Percentiles rank a stretch among this genome's conserved stretches.
These are phyloP conservation scores for Torymus texanus DNA, from an alignment of 2,888 invertebrate species.

Conservation along the genomic window DNA sequence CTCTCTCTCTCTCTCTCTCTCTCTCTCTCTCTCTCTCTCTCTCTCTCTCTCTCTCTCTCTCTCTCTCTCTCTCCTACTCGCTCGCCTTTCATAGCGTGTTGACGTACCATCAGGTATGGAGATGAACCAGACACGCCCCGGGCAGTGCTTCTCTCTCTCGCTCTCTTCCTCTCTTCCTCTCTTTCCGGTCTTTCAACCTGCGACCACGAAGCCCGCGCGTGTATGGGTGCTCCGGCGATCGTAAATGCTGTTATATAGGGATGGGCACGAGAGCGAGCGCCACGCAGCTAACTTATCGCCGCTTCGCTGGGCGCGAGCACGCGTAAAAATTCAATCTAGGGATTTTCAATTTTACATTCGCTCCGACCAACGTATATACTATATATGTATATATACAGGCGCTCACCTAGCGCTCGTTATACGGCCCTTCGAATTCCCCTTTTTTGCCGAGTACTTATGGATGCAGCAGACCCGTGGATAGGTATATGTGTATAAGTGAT, in stretches of 20 bases:
- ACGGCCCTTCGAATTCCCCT: slow-evolving; percentile 10
- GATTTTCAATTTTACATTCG: slow-evolving; percentile 54
- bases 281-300: slow-evolving; percentile 33
- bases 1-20: too few relatives aligned
- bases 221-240: slow-evolving; percentile 16
- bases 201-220: too few relatives aligned
- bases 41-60: too few relatives aligned
- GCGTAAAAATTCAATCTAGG: slow-evolving; percentile 54
- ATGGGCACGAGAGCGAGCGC: slow-evolving; percentile 3
- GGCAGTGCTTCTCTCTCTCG: slow-evolving; percentile 10
- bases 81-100: slow-evolving; percentile 56
- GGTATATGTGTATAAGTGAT: neutral
- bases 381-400: neutral
- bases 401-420: slow-evolving; percentile 1
- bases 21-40: too few relatives aligned
- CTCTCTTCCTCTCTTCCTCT: neutral
- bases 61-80: neutral
- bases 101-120: slow-evolving; percentile 65
- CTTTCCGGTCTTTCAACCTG: neutral
- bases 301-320: neutral
- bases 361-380: neutral
- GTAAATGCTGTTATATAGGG: slow-evolving; percentile 50
- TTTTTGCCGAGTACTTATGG: neutral
- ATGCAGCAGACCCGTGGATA: too few relatives aligned
- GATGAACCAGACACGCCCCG: slow-evolving; percentile 61